phyloP scores from a whole-genome alignment of 2,797 vertebrate species.

The Typhlichthys subterraneus region DNA sequence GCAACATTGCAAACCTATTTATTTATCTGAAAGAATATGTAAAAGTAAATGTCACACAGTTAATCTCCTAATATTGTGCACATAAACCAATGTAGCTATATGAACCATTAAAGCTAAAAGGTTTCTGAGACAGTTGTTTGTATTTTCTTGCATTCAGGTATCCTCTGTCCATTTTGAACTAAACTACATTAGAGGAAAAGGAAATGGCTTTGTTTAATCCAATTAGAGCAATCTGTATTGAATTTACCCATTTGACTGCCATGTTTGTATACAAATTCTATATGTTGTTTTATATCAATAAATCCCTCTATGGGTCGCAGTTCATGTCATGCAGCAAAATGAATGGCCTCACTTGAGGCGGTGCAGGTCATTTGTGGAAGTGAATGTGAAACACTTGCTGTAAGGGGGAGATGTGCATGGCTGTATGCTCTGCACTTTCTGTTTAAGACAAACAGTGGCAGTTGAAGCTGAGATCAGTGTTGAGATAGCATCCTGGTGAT shows the following conservation, averaged over 20 bases:
- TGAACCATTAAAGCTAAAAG: too few relatives aligned
- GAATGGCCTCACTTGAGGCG: constrained; percentile 37
- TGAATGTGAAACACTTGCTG: constrained; percentile 48
- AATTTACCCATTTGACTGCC: constrained; percentile 43
- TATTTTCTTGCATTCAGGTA: constrained; percentile 31
- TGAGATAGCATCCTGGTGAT: constrained; percentile 71
- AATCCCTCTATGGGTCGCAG: constrained; percentile 22
- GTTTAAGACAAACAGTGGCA: constrained; percentile 66
- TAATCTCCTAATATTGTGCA: too few relatives aligned
- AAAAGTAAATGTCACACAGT: too few relatives aligned
- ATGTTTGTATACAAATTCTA: constrained; percentile 47
- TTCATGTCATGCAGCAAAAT: constrained; percentile 35
- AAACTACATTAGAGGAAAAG: constrained; percentile 41
- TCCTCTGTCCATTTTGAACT: constrained; percentile 28
- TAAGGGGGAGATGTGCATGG: constrained; percentile 27
- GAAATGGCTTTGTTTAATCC: constrained; percentile 50
- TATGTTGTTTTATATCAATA: constrained; percentile 51
- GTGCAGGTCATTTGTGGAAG: constrained; percentile 40
- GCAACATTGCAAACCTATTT: too few relatives aligned
- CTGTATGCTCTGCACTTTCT: constrained; percentile 60
- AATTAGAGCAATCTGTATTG: constrained; percentile 44
- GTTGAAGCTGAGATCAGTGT: constrained; percentile 62
- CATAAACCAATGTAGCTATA: too few relatives aligned
- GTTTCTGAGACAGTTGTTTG: constrained; percentile 6
- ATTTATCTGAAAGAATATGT: too few relatives aligned